Percentiles rank a stretch among this genome's conserved stretches.
These are phyloP conservation scores for Phenganax stokvisi DNA, from an alignment of 92 coral and sea anemone genomes.

Conservation along the genomic window DNA sequence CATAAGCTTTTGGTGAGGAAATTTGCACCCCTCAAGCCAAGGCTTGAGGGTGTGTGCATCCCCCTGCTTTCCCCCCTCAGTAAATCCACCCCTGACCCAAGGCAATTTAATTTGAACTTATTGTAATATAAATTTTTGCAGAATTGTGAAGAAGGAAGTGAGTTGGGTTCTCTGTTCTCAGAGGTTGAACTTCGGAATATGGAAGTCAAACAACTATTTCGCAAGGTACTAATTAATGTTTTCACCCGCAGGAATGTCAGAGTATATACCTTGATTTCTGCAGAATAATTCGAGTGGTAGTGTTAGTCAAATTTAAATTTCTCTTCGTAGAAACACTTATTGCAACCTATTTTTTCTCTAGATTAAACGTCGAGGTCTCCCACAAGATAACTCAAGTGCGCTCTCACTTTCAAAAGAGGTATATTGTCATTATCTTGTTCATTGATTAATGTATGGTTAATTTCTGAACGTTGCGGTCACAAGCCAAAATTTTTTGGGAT, in stretches of 20 bases:
- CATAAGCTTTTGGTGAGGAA: too few relatives aligned
- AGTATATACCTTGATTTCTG: too few relatives aligned
- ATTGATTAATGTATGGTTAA: not conserved
- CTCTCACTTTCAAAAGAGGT: conserved; percentile 83
- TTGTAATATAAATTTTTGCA: not conserved
- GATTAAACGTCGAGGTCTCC: conserved; percentile 81
- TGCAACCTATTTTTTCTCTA: conserved; percentile 14
- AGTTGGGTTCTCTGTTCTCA: conserved; percentile 68
- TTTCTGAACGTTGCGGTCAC: not conserved
- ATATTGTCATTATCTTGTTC: not conserved
- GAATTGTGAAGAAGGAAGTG: conserved; percentile 93
- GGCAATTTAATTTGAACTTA: too few relatives aligned
- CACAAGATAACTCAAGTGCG: conserved; percentile 68
- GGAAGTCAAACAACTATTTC: conserved; percentile 80
- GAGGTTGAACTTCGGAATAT: conserved; percentile 95
- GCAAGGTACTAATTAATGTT: conserved; percentile 57
- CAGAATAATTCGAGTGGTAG: too few relatives aligned
- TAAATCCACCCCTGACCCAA: not conserved
- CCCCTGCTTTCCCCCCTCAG: too few relatives aligned
- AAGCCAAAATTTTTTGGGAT: too few relatives aligned
- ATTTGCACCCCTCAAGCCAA: too few relatives aligned
- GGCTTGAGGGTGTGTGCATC: too few relatives aligned
- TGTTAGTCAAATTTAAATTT: too few relatives aligned
- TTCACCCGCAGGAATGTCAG: not conserved
- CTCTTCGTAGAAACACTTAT: too few relatives aligned